Conservation (phyloP, 53 echinoderm and acorn worm genomes). For the Hippasteria phrygiana region DNA sequence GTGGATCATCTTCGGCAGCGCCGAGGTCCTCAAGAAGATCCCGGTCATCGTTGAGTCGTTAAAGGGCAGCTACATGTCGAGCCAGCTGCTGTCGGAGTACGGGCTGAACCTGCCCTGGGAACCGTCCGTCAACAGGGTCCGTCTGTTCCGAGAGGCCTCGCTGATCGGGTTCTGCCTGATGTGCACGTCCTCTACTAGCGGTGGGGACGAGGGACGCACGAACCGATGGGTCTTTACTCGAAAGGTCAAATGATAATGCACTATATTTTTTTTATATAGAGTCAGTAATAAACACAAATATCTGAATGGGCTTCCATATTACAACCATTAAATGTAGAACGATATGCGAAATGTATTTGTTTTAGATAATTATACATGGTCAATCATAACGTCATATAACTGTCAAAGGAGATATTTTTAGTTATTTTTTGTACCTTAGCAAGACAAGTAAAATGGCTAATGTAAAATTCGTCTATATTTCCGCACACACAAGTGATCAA, state of each 20-base stretch:
- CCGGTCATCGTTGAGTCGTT: constrained; percentile 75
- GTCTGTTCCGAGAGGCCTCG: constrained; percentile 85
- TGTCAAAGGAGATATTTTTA: too few species aligned
- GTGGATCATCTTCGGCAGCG: constrained; percentile 71
- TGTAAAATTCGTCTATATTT: too few species aligned
- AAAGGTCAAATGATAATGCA: constrained; percentile 63
- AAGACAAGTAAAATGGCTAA: too few species aligned
- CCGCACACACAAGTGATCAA: too few species aligned
- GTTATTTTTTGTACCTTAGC: too few species aligned
- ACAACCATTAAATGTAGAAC: too few species aligned
- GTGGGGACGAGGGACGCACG: constrained; percentile 92
- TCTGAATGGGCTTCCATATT: too few species aligned
- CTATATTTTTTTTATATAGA: too few species aligned
- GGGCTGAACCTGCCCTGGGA: constrained; percentile 89
- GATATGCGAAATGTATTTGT: too few species aligned
- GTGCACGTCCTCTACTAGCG: constrained; percentile 90
- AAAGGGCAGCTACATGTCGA: constrained; percentile 63
- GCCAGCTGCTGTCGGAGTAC: constrained; percentile 76
- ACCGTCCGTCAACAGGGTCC: constrained; percentile 81
- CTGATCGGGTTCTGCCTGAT: constrained; percentile 77
- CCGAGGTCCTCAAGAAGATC: background rate
- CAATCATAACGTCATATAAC: too few species aligned
- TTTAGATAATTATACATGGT: too few species aligned
- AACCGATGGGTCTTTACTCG: constrained; percentile 92
- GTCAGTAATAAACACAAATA: too few species aligned